Evolutionary conservation across 2,113 vertebrate genomes (phyloP).

Genomic region (Megaceryle torquata): DNA sequence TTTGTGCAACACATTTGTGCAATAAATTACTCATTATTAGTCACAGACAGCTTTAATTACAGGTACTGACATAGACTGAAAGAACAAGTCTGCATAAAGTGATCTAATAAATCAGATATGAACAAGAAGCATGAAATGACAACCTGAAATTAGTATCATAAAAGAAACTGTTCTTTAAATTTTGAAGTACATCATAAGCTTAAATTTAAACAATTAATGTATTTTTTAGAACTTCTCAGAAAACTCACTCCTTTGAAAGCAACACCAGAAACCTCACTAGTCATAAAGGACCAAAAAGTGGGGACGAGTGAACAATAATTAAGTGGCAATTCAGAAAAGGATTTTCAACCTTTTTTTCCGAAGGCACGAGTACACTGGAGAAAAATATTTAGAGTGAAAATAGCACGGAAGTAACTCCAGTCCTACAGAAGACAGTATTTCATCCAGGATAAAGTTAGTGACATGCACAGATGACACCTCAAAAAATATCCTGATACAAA

Average conservation of each 20-base stretch:
- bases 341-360: conserved; percentile 23
- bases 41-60: conserved; percentile 30
- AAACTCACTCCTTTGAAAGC: neutral
- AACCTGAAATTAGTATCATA: conserved; percentile 41
- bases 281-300: neutral
- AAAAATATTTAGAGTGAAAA: neutral
- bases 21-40: neutral
- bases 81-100: neutral
- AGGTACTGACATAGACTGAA: neutral
- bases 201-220: conserved; percentile 14
- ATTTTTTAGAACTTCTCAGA: neutral
- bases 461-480: neutral
- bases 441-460: neutral
- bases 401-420: neutral
- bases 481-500: neutral
- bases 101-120: conserved; percentile 20
- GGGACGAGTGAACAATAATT: conserved; percentile 17
- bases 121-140: neutral
- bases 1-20: neutral
- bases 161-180: conserved; percentile 35
- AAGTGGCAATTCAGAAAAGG: neutral
- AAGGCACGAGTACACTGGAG: neutral
- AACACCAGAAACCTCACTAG: neutral
- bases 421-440: neutral
- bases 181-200: neutral